phyloP scores from a whole-genome alignment of 2,113 vertebrate species.

The Cyanoliseus patagonus region DNA sequence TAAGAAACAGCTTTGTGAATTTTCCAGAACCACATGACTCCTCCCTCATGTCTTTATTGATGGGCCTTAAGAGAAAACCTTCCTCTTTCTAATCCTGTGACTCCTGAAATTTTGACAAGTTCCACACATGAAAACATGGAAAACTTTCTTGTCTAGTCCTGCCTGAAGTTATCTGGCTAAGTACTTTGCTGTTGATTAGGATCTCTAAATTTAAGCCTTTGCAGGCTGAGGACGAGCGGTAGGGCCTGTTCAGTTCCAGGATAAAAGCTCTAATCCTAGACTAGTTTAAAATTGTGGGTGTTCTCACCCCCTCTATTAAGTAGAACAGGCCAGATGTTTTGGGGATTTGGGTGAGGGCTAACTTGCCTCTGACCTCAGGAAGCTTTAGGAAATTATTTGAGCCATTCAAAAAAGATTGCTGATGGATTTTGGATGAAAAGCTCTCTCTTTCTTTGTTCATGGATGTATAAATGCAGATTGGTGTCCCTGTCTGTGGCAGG shows the following conservation, averaged over 20 bases:
- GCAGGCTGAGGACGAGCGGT: not conserved
- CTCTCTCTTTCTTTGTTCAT: not conserved
- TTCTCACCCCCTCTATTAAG: not conserved
- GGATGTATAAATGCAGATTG: not conserved
- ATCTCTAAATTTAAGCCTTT: not conserved
- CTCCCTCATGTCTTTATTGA: not conserved
- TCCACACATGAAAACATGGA: accelerated
- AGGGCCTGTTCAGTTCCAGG: not conserved
- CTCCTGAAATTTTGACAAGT: not conserved
- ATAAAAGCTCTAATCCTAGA: not conserved
- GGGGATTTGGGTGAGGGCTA: not conserved
- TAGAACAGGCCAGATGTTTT: not conserved
- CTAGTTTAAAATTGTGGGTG: not conserved
- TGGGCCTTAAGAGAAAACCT: not conserved
- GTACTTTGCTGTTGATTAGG: not conserved
- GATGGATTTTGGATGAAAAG: not conserved
- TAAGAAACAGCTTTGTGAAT: not conserved
- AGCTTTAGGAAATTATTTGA: slow-evolving; percentile 2
- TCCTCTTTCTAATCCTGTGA: not conserved
- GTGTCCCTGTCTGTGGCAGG: too few relatives aligned
- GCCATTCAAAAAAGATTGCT: not conserved
- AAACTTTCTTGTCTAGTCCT: not conserved
- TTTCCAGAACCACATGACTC: not conserved
- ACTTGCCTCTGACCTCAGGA: not conserved
- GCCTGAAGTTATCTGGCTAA: not conserved